A percentile compares a stretch with the other conserved stretches of the same genome.
Evolutionary conservation across 2,113 vertebrate genomes (phyloP).

Genomic region (Andinoacara biseriatus): DNA sequence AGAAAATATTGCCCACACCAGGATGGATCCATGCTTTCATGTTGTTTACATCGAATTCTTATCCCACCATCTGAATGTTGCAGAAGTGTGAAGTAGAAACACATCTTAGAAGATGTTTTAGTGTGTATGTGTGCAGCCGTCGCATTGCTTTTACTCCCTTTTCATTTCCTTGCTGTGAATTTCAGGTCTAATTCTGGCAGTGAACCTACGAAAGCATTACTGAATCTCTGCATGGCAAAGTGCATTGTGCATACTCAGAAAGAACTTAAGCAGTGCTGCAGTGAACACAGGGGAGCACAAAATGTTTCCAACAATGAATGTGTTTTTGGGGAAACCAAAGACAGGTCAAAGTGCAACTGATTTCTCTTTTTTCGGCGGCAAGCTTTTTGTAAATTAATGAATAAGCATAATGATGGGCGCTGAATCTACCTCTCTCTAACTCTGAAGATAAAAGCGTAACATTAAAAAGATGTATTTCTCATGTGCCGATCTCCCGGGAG

Average conservation of each 20-base stretch:
- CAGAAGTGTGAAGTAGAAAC: not conserved
- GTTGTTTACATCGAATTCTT: not conserved
- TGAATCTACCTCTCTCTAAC: not conserved
- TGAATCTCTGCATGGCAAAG: not conserved
- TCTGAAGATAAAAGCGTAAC: slow-evolving; percentile 52
- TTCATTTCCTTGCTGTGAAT: not conserved
- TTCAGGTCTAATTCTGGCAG: not conserved
- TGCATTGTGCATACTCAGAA: not conserved
- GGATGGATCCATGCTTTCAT: not conserved
- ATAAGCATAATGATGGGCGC: slow-evolving; percentile 20
- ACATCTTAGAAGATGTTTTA: not conserved
- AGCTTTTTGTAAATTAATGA: slow-evolving; percentile 47
- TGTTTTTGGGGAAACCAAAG: slow-evolving; percentile 42
- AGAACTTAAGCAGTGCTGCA: not conserved
- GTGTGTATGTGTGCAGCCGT: not conserved
- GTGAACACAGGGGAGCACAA: slow-evolving; percentile 34
- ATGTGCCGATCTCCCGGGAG: slow-evolving; percentile 58
- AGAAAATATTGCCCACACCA: no score
- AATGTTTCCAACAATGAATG: slow-evolving; percentile 40
- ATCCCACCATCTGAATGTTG: not conserved
- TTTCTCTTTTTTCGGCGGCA: slow-evolving; percentile 32
- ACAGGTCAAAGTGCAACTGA: slow-evolving; percentile 47
- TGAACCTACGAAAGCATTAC: not conserved
- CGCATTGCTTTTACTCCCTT: not conserved
- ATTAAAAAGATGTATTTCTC: slow-evolving; percentile 55